Conservation (phyloP, 1,140 invertebrate genomes). For the Macrocentrus cingulum region DNA sequence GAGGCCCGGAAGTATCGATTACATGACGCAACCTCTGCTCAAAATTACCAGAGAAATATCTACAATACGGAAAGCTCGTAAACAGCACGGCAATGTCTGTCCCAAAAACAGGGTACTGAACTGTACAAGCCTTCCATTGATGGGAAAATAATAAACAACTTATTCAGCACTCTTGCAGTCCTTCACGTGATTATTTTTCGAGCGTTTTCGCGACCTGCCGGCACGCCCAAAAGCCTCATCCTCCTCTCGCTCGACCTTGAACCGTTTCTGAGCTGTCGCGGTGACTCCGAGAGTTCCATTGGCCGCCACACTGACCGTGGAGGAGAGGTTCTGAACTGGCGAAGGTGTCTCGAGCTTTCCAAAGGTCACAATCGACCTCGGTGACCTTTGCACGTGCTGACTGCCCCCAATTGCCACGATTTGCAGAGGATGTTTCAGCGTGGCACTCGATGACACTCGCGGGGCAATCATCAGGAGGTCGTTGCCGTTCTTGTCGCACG, state of each 20-base stretch:
- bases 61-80: too few relatives aligned
- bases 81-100: too few relatives aligned
- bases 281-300: background rate
- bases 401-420: background rate
- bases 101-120: too few relatives aligned
- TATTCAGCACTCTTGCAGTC: background rate
- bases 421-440: background rate
- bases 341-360: background rate
- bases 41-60: too few relatives aligned
- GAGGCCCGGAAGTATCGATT: too few relatives aligned
- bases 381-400: too few relatives aligned
- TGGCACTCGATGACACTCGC: background rate
- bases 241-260: slow-evolving; percentile 2
- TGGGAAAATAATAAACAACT: background rate
- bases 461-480: slow-evolving; percentile 69
- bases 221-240: background rate
- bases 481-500: slow-evolving; percentile 66
- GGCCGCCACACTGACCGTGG: background rate
- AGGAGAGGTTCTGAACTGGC: background rate
- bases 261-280: background rate
- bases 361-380: background rate
- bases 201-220: background rate
- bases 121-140: too few relatives aligned
- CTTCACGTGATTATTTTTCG: background rate
- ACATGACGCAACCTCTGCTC: too few relatives aligned